Evolutionary conservation across 2,113 vertebrate species (phyloP).

Genomic region (Tamias sibiricus): DNA sequence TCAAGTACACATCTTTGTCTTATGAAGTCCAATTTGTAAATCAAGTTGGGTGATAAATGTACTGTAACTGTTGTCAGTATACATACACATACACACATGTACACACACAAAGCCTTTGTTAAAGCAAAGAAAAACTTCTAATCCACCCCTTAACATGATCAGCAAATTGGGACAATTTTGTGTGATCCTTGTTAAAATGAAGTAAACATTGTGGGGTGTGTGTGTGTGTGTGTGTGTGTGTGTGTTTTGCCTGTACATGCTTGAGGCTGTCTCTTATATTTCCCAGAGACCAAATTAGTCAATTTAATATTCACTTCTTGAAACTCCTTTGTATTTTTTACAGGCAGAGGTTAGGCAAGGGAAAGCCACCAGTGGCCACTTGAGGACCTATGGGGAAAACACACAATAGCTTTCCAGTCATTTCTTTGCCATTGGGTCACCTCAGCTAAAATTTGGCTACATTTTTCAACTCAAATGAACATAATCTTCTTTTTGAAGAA

Average conservation of each 20-base stretch:
- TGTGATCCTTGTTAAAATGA: not conserved
- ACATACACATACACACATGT: not conserved
- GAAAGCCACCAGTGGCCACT: not conserved
- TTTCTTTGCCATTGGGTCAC: not conserved
- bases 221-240: not conserved
- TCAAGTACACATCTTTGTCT: not conserved
- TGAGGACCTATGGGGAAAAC: not conserved
- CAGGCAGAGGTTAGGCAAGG: not conserved
- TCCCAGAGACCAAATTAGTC: not conserved
- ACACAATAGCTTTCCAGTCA: not conserved
- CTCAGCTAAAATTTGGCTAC: not conserved
- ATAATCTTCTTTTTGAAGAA: conserved; percentile 31
- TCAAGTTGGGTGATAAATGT: not conserved
- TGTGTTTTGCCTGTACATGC: not conserved
- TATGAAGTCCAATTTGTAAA: not conserved
- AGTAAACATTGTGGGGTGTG: not conserved
- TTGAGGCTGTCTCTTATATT: not conserved
- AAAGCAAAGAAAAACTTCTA: not conserved
- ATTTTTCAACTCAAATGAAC: not conserved
- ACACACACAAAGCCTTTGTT: not conserved
- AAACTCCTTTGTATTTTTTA: not conserved
- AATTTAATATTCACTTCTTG: not conserved
- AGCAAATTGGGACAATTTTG: not conserved
- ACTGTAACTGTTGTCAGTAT: not conserved
- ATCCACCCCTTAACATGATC: not conserved